phyloP scores from a whole-genome alignment of 2,797 vertebrate species.

The Tachyglossus aculeatus region DNA sequence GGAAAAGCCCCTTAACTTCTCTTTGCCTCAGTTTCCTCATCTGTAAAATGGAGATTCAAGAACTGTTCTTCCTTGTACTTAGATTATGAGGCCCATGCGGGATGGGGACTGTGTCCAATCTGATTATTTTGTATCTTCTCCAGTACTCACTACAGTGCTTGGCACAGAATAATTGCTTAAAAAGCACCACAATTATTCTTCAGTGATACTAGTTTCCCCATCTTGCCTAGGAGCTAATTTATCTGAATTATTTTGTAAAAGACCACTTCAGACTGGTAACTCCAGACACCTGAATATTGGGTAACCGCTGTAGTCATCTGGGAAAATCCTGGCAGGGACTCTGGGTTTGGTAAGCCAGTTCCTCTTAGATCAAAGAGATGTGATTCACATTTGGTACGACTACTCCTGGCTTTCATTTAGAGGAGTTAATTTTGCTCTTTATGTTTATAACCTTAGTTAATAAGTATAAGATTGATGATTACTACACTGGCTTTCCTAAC shows the following conservation, averaged over 20 bases:
- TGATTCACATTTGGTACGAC: conserved; percentile 31
- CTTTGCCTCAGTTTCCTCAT: too few species aligned
- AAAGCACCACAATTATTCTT: not conserved
- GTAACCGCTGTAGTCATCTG: conserved; percentile 46
- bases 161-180: too few species aligned
- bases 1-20: too few species aligned
- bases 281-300: conserved; percentile 47
- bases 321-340: conserved; percentile 45
- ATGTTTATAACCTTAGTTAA: conserved; percentile 50
- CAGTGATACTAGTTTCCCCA: not conserved
- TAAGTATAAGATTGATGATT: conserved; percentile 31
- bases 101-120: too few species aligned
- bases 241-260: not conserved
- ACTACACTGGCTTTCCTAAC: not conserved
- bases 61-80: too few species aligned
- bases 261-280: conserved; percentile 46
- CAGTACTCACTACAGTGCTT: too few species aligned
- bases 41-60: too few species aligned
- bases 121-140: too few species aligned
- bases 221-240: conserved; percentile 9
- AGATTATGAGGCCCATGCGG: too few species aligned
- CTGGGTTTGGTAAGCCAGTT: conserved; percentile 12
- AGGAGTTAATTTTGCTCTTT: conserved; percentile 27
- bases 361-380: conserved; percentile 50
- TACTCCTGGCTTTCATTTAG: conserved; percentile 31